Base-by-base conservation (phyloP, 1,140 invertebrate species). In the Hormaphis cornu region DNA sequence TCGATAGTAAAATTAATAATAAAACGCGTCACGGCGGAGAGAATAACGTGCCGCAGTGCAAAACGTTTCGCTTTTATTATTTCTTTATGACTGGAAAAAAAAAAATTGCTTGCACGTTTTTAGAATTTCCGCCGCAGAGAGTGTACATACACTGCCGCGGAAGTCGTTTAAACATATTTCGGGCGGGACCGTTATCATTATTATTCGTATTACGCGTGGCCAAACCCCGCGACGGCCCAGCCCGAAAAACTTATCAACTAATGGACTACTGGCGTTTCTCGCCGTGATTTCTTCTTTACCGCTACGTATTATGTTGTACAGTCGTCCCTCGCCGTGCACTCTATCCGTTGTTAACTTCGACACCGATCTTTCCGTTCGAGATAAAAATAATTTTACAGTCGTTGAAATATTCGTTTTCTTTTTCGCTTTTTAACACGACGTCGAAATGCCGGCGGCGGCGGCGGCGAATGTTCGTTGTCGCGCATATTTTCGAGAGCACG, bases 241-340 rank as follows among this genome's bases (percentile, higher is more conserved):
- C 54, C 33, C 35, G 14, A 40, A 58, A 40, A n/a, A 40, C 33
- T 58, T 58, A 58, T 58, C 40, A 58, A 58, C 54, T 58, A 58
- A 58, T 40, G 54, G 54, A 58, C 22, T 37, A n/a, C n/a, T n/a
- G n/a, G 35, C 18, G 6, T 58, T 40, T 40, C 30, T 16, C 16
- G 3, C 18, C 1, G 35, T 24, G n/a, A n/a, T n/a, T n/a, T n/a
- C n/a, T n/a, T n/a, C n/a, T n/a, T n/a, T n/a, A n/a, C n/a, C n/a
- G n/a, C n/a, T n/a, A n/a, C n/a, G n/a, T n/a, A n/a, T n/a, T n/a
- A n/a, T n/a, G n/a, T n/a, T n/a, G n/a, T n/a, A n/a, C n/a, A n/a
- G n/a, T n/a, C n/a, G n/a, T n/a, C n/a, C n/a, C n/a, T n/a, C n/a
- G n/a, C n/a, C n/a, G n/a, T n/a, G n/a, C n/a, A n/a, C n/a, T n/a